Percentiles rank a stretch among this genome's conserved stretches.
phyloP scores from a whole-genome alignment of 2,797 vertebrate species.

The Crypturellus tataupa region DNA sequence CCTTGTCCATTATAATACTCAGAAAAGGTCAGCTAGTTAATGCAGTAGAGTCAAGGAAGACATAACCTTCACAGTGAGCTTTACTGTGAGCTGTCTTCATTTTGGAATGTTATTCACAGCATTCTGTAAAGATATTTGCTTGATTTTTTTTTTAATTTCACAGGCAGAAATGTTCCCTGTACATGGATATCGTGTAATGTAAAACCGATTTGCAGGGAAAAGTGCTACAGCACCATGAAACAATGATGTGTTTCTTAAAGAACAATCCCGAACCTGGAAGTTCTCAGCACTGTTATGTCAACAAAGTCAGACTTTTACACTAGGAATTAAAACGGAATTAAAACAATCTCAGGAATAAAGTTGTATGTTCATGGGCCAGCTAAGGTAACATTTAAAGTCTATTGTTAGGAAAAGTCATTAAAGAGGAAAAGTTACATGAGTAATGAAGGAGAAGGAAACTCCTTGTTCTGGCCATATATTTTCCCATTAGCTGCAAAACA shows the following conservation, averaged over 20 bases:
- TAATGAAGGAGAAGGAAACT: conserved; percentile 65
- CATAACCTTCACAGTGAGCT: not conserved
- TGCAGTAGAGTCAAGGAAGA: not conserved
- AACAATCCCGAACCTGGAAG: not conserved
- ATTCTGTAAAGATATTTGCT: not conserved
- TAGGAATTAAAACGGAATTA: not conserved
- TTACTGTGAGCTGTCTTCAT: not conserved
- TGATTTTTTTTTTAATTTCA: not conserved
- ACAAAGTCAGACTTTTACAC: not conserved
- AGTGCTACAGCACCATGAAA: not conserved
- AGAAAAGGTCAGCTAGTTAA: conserved; percentile 32
- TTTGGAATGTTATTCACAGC: not conserved
- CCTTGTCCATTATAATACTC: not conserved
- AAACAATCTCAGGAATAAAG: conserved; percentile 54
- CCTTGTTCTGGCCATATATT: conserved; percentile 30
- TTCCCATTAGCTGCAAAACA: conserved; percentile 46
- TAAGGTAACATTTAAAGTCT: not conserved
- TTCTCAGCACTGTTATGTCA: accelerated
- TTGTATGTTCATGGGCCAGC: not conserved
- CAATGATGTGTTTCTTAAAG: accelerated
- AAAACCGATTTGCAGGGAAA: not conserved
- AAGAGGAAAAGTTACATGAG: conserved; percentile 25
- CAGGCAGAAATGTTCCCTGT: not conserved
- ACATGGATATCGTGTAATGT: not conserved
- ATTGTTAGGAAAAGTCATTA: conserved; percentile 35